A percentile compares a stretch with the other conserved stretches of the same genome.
phyloP scores from a whole-genome alignment of 2,113 vertebrate species.

The Manacus vitellinus region DNA sequence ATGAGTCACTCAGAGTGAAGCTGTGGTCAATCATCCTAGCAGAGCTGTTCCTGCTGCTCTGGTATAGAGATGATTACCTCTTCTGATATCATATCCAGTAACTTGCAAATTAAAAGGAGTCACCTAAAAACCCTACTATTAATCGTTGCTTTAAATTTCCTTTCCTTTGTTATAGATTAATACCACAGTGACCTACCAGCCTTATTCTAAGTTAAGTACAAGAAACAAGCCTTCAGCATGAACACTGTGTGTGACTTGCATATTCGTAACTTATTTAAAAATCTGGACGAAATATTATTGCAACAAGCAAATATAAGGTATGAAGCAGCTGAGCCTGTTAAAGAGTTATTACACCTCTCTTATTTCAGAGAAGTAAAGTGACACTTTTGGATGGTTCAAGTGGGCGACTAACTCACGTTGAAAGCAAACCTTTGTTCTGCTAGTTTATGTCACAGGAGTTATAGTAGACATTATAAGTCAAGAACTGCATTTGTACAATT shows the following conservation, averaged over 20 bases:
- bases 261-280: not conserved
- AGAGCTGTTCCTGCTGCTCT: not conserved
- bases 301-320: not conserved
- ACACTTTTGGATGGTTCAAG: not conserved
- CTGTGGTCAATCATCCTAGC: not conserved
- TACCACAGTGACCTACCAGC: not conserved
- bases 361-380: not conserved
- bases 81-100: not conserved
- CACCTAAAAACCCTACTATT: not conserved
- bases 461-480: not conserved
- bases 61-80: not conserved
- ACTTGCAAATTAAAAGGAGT: not conserved
- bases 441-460: not conserved
- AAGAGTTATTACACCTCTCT: not conserved
- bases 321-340: not conserved
- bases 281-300: slow-evolving; percentile 21
- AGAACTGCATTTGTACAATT: not conserved
- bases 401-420: not conserved
- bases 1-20: not conserved
- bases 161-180: not conserved
- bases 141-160: not conserved
- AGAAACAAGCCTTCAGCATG: not conserved
- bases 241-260: not conserved
- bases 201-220: not conserved
- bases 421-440: not conserved